Base-by-base conservation (phyloP, 2,888 invertebrate genomes). In the Anaspis maculata region DNA sequence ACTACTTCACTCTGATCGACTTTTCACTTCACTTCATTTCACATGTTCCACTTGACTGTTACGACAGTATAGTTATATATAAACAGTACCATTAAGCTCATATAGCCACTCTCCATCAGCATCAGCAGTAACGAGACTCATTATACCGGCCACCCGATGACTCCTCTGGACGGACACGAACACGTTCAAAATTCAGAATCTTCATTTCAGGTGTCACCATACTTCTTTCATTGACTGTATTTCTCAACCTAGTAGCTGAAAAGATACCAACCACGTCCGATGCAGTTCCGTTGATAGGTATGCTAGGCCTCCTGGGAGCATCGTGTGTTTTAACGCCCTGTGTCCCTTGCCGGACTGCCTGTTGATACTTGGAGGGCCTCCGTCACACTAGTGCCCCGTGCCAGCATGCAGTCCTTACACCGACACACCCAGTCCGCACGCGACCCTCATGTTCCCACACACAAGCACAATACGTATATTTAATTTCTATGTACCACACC, bases 241-340 rank as follows among this genome's bases (percentile, higher is more conserved):
- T 94, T 79, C 83, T 92, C 73, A 89, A 92, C 76, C 84, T 94
- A 77, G 91, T 95, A 66, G 90, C 91, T 56, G 92, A 94, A 80
- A 91, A 90, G 72, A 86, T 94, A 82, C 92, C 91, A 68, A 81
- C 82, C 52, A 79, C 83, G 59, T 83, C 83, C 69, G 83, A 83
- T 68, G 83, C 83, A 68, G 82, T 83, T 68, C 83, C 83, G 67
- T 73, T 83, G 67, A 82, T 83, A 81, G 83, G 83, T 83, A 77
- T 61, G 63, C 57, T 58, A 58, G 57, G 52, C 37, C 49, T 49
- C 45, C 57, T 56, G 61, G 62, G 62, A 62, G 64, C 65, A 65
- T 66, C 62, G 57, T 66, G 59, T 63, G 59, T 62, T 51, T 60
- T 58, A 58, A 58, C 58, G 60, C 59, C 62, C 63, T 60, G 57